Evolutionary conservation across 1,140 invertebrate genomes (phyloP).

Genomic region (Lucilia sericata): DNA sequence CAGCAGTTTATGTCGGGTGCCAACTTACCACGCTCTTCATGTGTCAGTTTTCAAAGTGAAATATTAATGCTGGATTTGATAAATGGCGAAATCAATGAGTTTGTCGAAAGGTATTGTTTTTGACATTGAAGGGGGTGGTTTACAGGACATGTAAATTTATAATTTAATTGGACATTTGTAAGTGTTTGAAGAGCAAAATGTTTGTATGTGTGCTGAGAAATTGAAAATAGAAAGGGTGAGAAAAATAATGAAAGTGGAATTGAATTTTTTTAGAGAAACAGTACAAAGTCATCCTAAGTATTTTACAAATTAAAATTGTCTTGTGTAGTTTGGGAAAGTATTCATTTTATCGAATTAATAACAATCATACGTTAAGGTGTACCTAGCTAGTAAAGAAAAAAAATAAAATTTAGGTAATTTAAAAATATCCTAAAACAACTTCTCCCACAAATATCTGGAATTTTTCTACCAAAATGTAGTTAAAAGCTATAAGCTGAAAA

Average conservation of each 20-base stretch:
- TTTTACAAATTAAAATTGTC: too few relatives aligned
- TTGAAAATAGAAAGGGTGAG: not conserved
- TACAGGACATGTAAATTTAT: too few relatives aligned
- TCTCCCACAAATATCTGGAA: not conserved
- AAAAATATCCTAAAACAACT: not conserved
- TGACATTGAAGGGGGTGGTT: too few relatives aligned
- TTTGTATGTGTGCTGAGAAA: not conserved
- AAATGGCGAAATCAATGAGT: not conserved
- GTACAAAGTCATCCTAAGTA: too few relatives aligned
- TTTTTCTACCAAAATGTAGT: not conserved
- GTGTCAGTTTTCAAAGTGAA: slow-evolving; percentile 32
- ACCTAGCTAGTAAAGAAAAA: too few relatives aligned
- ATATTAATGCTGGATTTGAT: slow-evolving; percentile 30
- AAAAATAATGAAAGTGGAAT: not conserved
- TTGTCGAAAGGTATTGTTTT: not conserved
- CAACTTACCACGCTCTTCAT: slow-evolving; percentile 23
- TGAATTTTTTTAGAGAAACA: too few relatives aligned
- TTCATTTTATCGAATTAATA: not conserved
- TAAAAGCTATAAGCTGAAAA: not conserved
- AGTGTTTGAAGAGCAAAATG: not conserved
- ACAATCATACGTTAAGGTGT: not conserved
- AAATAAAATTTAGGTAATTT: not conserved
- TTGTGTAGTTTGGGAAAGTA: not conserved
- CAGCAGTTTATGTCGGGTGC: not conserved
- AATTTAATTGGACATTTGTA: not conserved